Evolutionary conservation across 2,113 vertebrate species (phyloP).

Genomic region (Phalacrocorax brasilianus): DNA sequence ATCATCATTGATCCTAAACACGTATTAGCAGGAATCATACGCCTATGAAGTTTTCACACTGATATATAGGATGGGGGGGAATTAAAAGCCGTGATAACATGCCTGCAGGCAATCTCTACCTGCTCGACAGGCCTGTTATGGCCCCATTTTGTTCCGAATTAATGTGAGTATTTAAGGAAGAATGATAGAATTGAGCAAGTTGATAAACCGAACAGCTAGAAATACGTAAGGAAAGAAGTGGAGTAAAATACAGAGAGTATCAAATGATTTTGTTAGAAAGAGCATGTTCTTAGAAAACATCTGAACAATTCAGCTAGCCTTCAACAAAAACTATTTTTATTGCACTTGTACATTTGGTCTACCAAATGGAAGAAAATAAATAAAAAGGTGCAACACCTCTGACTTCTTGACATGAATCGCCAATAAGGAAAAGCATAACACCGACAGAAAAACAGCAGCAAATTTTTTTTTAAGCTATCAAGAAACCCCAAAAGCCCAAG

Average conservation of each 20-base stretch:
- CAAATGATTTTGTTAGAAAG: not conserved
- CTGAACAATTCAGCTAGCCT: not conserved
- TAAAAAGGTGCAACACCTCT: not conserved
- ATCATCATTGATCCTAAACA: not conserved
- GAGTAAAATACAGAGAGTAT: not conserved
- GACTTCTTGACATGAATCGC: not conserved
- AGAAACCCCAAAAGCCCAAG: not conserved
- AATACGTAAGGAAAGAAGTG: not conserved
- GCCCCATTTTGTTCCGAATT: not conserved
- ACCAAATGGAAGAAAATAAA: fast-evolving
- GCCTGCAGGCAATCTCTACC: not conserved
- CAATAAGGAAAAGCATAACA: not conserved
- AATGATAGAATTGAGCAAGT: not conserved
- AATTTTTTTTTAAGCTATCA: not conserved
- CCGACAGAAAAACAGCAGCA: not conserved
- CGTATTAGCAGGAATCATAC: not conserved
- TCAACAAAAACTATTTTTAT: not conserved
- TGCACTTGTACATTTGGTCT: not conserved
- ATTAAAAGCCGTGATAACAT: not conserved
- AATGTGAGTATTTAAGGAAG: not conserved
- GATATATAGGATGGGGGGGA: not conserved
- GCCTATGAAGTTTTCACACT: not conserved
- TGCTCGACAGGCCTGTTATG: not conserved
- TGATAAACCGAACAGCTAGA: not conserved
- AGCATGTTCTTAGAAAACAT: not conserved